phyloP scores from a whole-genome alignment of 2,113 vertebrate species.

The Crotalus horridus region DNA sequence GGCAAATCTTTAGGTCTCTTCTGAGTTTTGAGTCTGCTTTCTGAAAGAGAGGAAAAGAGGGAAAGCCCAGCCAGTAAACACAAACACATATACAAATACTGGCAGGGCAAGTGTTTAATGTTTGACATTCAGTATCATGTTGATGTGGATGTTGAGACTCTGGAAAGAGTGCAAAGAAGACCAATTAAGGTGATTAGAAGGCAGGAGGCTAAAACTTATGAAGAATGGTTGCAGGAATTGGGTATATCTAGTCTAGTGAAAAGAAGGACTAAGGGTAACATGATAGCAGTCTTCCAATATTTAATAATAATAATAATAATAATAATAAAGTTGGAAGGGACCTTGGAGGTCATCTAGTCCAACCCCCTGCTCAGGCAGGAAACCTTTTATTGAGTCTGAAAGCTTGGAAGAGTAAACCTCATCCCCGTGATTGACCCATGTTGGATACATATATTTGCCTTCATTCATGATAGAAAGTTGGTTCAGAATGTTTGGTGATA shows the following conservation, averaged over 20 bases:
- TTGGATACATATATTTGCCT: neutral
- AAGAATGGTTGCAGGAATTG: neutral
- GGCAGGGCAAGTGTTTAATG: neutral
- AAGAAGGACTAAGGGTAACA: too few species aligned
- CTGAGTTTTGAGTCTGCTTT: conserved; percentile 17
- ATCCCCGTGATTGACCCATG: neutral
- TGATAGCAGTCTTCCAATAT: too few species aligned
- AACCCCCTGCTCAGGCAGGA: too few species aligned
- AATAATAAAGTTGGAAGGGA: too few species aligned
- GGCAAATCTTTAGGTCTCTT: conserved; percentile 11
- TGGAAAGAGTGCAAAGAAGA: neutral
- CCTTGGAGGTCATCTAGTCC: too few species aligned
- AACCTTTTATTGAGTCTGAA: too few species aligned
- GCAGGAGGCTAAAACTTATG: neutral
- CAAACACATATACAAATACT: neutral
- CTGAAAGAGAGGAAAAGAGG: neutral
- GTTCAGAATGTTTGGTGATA: neutral
- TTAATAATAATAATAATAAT: too few species aligned
- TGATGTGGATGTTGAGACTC: neutral
- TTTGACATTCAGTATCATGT: neutral
- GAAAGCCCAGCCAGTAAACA: neutral
- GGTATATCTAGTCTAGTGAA: neutral
- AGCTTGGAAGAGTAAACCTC: neutral
- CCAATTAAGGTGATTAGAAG: too few species aligned
- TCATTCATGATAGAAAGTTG: neutral